These are phyloP conservation scores for Panagrolaimus sp. DNA, from an alignment of 1,140 invertebrate genomes.

Conservation along the genomic window DNA sequence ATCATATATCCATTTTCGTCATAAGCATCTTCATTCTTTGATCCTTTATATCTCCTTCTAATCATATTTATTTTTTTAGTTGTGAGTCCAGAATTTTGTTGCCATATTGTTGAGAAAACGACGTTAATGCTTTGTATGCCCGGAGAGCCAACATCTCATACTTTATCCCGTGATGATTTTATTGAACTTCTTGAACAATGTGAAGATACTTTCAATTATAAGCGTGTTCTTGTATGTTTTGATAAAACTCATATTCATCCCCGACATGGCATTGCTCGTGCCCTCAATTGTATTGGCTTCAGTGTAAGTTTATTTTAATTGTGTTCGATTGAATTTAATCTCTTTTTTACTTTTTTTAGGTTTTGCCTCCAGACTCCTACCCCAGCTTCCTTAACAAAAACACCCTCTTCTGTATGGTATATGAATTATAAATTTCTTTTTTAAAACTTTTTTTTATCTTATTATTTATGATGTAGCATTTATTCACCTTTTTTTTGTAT, in stretches of 20 bases:
- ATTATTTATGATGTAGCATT: constrained; percentile 5
- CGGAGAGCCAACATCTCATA: constrained; percentile 29
- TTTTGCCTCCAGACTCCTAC: constrained; percentile 35
- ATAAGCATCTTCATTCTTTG: background rate
- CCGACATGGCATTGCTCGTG: constrained; percentile 38
- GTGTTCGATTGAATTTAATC: too few species aligned
- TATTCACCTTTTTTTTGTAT: background rate
- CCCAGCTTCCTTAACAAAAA: constrained; percentile 42
- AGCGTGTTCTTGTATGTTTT: constrained; percentile 40
- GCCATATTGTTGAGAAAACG: constrained; percentile 35
- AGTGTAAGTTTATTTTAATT: too few species aligned
- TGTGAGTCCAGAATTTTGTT: constrained; percentile 44
- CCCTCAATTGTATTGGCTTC: constrained; percentile 48
- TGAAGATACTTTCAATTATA: constrained; percentile 33
- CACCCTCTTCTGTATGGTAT: constrained; percentile 40
- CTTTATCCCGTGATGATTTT: constrained; percentile 23
- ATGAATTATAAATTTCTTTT: constrained; percentile 32
- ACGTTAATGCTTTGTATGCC: constrained; percentile 38
- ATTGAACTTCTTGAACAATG: constrained; percentile 40
- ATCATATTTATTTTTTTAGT: constrained; percentile 19
- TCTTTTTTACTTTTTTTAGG: too few species aligned
- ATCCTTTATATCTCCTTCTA: constrained; percentile 18
- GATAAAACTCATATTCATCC: constrained; percentile 42
- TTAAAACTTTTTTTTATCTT: too few species aligned
- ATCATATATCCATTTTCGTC: background rate